phyloP scores from a whole-genome alignment of 2,888 invertebrate genomes.

The Amaurobius ferox region DNA sequence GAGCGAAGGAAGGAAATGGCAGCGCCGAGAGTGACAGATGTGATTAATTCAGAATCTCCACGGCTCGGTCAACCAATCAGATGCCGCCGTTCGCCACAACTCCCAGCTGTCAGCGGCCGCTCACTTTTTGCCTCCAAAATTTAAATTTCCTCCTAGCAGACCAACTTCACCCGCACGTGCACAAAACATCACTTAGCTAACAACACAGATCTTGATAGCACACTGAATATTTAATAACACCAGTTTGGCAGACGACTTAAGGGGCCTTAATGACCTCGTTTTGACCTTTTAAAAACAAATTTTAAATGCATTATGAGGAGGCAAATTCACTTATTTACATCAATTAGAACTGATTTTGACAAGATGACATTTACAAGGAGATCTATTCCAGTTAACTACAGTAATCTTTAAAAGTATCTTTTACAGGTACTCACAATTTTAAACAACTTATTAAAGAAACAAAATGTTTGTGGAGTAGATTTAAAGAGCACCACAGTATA shows the following conservation, averaged over 20 bases:
- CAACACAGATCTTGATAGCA: neutral
- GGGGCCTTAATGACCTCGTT: conserved; percentile 44
- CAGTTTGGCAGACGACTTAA: neutral
- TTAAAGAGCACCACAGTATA: too few relatives aligned
- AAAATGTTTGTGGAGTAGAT: too few relatives aligned
- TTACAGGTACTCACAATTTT: too few relatives aligned
- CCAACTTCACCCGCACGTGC: conserved; percentile 42
- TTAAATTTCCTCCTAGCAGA: conserved; percentile 69
- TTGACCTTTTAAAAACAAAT: conserved; percentile 34
- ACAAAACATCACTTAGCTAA: neutral
- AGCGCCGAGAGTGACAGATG: conserved; percentile 64
- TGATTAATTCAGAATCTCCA: conserved; percentile 72
- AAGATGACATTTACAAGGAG: too few relatives aligned
- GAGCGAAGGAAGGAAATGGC: conserved; percentile 55
- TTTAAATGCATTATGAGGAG: neutral
- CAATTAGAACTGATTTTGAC: too few relatives aligned
- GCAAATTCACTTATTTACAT: too few relatives aligned
- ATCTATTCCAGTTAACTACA: too few relatives aligned
- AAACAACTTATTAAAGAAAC: too few relatives aligned
- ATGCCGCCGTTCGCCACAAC: conserved; percentile 68
- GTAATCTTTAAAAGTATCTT: too few relatives aligned
- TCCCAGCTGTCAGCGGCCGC: conserved; percentile 72
- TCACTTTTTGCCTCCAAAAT: conserved; percentile 73
- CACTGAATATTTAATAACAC: neutral
- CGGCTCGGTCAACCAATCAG: conserved; percentile 71